phyloP scores from a whole-genome alignment of 2,797 vertebrate genomes.

The Knipowitschia caucasica region DNA sequence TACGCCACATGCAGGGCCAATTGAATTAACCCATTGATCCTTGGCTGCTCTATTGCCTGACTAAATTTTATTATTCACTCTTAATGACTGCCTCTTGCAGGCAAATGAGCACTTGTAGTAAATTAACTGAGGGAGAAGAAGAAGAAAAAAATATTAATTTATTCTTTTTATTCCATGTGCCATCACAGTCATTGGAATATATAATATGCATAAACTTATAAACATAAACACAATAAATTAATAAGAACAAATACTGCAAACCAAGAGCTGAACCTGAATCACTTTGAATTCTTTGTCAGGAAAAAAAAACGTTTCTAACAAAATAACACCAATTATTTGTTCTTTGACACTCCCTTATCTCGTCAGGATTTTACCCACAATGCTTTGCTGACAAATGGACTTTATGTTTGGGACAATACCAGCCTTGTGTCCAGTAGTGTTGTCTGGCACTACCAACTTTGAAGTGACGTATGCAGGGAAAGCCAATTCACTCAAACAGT shows the following conservation, averaged over 20 bases:
- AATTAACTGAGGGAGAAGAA: constrained; percentile 61
- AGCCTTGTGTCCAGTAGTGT: constrained; percentile 81
- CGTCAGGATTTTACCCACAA: constrained; percentile 69
- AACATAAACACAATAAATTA: no score
- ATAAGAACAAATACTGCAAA: no score
- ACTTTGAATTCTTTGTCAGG: constrained; percentile 25
- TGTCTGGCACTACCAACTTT: constrained; percentile 78
- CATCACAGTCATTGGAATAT: no score
- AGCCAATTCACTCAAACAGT: constrained; percentile 36
- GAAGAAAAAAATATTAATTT: constrained; percentile 31
- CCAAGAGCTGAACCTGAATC: no score
- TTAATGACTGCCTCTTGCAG: constrained; percentile 68
- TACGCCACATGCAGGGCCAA: constrained; percentile 62
- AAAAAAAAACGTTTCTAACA: constrained; percentile 45
- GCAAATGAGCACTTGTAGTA: constrained; percentile 75
- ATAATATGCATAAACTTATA: no score
- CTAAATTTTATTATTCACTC: constrained; percentile 68
- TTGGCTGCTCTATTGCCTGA: constrained; percentile 53
- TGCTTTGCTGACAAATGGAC: constrained; percentile 73
- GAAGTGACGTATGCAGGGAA: constrained; percentile 67
- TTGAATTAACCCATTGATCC: constrained; percentile 77
- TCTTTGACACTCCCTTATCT: constrained; percentile 74
- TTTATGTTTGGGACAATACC: constrained; percentile 86
- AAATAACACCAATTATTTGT: constrained; percentile 66
- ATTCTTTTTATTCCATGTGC: neutral